A percentile compares a stretch with the other conserved stretches of the same genome.
phyloP scores from a whole-genome alignment of 1,140 invertebrate species.

The Drosophila sp. region DNA sequence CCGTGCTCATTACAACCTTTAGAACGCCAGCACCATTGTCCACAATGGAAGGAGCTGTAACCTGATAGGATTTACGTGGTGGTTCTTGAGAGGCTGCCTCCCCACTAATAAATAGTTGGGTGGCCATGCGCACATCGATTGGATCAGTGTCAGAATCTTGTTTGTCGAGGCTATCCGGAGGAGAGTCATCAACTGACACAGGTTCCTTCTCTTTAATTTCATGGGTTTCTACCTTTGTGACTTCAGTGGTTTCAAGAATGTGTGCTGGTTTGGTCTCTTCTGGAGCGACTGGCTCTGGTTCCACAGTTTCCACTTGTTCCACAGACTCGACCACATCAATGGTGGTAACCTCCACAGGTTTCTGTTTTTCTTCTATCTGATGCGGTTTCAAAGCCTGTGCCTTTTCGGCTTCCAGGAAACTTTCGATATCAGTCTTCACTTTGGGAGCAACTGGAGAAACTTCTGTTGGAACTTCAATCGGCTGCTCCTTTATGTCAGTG shows the following conservation, averaged over 20 bases:
- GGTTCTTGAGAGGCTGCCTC: constrained; percentile 55
- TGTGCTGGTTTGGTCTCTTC: not conserved
- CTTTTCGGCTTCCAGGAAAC: constrained; percentile 53
- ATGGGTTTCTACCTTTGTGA: not conserved
- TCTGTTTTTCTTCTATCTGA: not conserved
- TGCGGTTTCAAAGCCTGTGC: constrained; percentile 29
- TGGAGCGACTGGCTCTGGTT: not conserved
- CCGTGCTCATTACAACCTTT: constrained; percentile 53
- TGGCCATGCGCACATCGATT: constrained; percentile 63
- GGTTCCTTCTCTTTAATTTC: not conserved
- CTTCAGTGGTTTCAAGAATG: not conserved
- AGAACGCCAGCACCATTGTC: constrained; percentile 65
- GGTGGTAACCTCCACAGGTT: not conserved
- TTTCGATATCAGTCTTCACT: constrained; percentile 43
- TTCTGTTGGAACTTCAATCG: not conserved
- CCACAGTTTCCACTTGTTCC: not conserved
- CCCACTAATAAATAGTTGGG: constrained; percentile 74
- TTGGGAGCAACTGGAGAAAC: not conserved
- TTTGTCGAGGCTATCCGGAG: constrained; percentile 4
- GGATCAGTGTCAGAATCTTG: constrained; percentile 24
- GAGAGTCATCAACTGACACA: not conserved
- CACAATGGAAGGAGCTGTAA: constrained; percentile 73
- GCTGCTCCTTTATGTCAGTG: constrained; percentile 9
- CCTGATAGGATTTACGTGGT: constrained; percentile 60
- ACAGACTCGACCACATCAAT: not conserved